Conservation (phyloP, 2,888 invertebrate genomes). For the Trissoscelio sp. region DNA sequence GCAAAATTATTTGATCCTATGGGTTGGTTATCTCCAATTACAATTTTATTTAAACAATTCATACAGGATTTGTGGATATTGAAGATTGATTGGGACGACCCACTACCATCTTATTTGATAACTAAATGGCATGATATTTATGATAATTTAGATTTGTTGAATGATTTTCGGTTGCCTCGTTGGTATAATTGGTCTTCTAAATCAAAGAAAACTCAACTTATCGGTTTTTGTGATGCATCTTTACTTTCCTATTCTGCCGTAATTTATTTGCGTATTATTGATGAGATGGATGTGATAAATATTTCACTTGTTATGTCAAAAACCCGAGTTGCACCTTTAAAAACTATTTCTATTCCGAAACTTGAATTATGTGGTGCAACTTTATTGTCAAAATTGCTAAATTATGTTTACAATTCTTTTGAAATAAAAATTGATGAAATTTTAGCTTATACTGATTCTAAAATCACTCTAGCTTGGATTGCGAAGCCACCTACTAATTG, state of each 20-base stretch:
- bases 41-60: not conserved
- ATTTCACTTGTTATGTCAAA: not conserved
- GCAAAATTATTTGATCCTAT: constrained; percentile 1
- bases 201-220: not conserved
- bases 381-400: not conserved
- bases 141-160: no score
- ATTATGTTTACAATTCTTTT: not conserved
- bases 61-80: not conserved
- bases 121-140: no score
- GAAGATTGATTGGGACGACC: not conserved
- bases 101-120: no score
- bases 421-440: not conserved
- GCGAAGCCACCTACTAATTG: not conserved
- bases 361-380: no score
- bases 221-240: constrained; percentile 5
- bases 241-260: not conserved
- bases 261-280: not conserved
- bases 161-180: no score
- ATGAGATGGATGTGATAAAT: not conserved
- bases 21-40: not conserved
- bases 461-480: not conserved
- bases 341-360: not conserved
- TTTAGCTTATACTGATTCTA: not conserved
- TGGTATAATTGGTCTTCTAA: not conserved
- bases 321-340: not conserved